Evolutionary conservation across 2,797 vertebrate genomes (phyloP).

Genomic region (Squalus acanthias): DNA sequence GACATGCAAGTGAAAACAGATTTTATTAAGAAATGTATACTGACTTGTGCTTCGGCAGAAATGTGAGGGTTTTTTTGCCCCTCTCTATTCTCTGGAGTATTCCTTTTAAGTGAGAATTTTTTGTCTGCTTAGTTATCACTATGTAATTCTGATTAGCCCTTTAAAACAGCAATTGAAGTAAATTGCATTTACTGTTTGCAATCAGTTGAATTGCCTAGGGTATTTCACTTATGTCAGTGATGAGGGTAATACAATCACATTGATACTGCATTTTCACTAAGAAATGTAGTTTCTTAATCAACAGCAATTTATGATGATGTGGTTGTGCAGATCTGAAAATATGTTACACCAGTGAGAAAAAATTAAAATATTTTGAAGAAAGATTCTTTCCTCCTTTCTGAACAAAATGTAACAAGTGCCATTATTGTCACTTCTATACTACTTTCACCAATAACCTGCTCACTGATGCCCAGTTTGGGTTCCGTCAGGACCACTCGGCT

Average conservation of each 20-base stretch:
- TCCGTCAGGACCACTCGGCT: too few relatives aligned
- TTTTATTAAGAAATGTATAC: not conserved
- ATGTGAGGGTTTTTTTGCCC: not conserved
- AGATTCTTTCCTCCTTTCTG: not conserved
- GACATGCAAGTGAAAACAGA: not conserved
- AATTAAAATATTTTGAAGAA: not conserved
- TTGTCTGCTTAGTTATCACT: not conserved
- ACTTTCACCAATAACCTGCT: too few relatives aligned
- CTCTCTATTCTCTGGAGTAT: not conserved
- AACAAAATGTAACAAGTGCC: not conserved
- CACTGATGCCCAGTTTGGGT: too few relatives aligned
- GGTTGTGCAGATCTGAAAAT: not conserved
- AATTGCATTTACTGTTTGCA: not conserved
- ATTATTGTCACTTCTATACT: not conserved
- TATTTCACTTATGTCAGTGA: not conserved
- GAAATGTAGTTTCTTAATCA: not conserved
- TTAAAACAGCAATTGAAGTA: not conserved
- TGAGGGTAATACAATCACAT: not conserved
- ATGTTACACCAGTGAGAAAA: not conserved
- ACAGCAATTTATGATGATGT: not conserved
- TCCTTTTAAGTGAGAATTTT: not conserved
- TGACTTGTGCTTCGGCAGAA: not conserved
- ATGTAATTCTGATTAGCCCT: not conserved
- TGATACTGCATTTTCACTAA: not conserved
- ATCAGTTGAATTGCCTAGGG: not conserved